Evolutionary conservation across 2,888 invertebrate genomes (phyloP), one percentile per base, ranked within the genome.

Genomic region (Aplocera efformata): DNA sequence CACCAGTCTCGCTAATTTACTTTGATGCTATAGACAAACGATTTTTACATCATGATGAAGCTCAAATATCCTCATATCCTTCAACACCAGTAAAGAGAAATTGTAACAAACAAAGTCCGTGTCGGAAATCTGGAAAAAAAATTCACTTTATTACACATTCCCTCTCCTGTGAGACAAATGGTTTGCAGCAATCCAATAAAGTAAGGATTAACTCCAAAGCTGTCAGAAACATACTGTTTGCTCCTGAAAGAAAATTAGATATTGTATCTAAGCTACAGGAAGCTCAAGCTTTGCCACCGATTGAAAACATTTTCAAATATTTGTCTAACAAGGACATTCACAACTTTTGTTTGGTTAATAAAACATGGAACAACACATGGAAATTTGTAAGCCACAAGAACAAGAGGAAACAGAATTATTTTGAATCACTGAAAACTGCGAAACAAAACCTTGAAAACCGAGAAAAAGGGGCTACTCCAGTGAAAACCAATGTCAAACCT

Each of bases 51-150:
- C 32, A 60, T 60, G 65, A 63, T 35, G 56, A 65, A 48, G 65
- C 64, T 7, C 57, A 66, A 42, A 58, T 72, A 35, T 48, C 63
- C 27, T 60, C 74, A 29, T 80, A 79, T 51, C 86, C 86, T 42
- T 71, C 78, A 28, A 88, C 86, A 55, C 86, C 86, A 44, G 66
- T 85, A 11, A 88, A 88, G 52, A 77, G 60, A 42, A 79, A 71
- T 52, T 81, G 82, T 53, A 78, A 79, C 52, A 77, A 67, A 40
- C 53, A 68, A 37, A 79, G 74, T 39, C 77, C 81, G 1, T 71
- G 74, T 32, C 71, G 60, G 36, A 79, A 65, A 60, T 75, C 80
- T 44, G 67, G 67, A 1, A 82, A 72, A 50, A 79, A 73, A 52
- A 66, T 80, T 11, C 75, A 73, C 43, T 83, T 82, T 63, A 63